Evolutionary conservation across 2,888 invertebrate genomes (phyloP), one percentile per base, ranked within the genome.

Genomic region (Hyles lineata): DNA sequence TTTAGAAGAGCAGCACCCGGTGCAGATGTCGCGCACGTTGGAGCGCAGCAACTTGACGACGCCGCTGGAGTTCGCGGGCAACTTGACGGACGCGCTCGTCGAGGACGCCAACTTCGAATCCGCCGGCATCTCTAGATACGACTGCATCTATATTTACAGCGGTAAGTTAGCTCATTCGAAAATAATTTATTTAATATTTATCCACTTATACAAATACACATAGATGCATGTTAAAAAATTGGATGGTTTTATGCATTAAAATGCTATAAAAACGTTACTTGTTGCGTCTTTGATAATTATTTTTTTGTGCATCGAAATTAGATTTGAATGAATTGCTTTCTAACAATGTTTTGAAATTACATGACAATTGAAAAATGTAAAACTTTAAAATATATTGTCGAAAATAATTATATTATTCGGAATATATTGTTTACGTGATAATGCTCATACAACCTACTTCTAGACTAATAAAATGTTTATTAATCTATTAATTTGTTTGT

Each of bases 71-170:
- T 62, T 76, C n/a, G 75, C 80, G 0, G 58, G 50, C 2, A 89
- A 87, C 79, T 79, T 81, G 55, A 87, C 87, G 0, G 69, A 74
- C 6, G 23, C 80, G 0, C 79, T 89, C 23, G 74, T 88, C 0
- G 87, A 88, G 9, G 75, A 91, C 76, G 79, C 88, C 0, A 61
- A 78, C 11, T 91, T 84, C 73, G 55, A 72, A 0, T 76, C 76
- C 76, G 79, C 74, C 2, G 75, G 82, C 6, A 80, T 92, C 21
- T 83, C 87, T 1, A 83, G 95, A 85, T 94, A 91, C 80, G 88
- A 92, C 73, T 93, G 93, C 80, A 94, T 95, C 74, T 95, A 95
- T 82, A 92, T 95, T 74, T 95, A 95, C 78, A 85, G 89, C 6
- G 93, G 95, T 94, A 72, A 85, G 85, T 76, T 3, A 1, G 91